Evolutionary conservation across 2,888 invertebrate genomes (phyloP), one percentile per base, ranked within the genome.

Genomic region (Melieria crassipennis): DNA sequence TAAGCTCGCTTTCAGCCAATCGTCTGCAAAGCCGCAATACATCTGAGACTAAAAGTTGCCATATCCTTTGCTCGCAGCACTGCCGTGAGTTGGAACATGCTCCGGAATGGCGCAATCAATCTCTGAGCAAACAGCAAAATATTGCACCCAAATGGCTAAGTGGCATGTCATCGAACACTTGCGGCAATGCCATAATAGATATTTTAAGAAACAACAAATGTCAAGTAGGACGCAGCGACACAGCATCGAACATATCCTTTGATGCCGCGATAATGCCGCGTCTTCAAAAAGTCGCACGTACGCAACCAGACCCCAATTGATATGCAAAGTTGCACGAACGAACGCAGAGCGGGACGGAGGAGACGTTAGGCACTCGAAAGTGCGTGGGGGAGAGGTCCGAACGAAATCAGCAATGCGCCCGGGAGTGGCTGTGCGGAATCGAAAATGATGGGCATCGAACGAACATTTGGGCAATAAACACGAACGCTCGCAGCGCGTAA

Each of bases 241-340:
- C 13, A 55, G 43, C 6, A 45, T 65, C 56, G 71, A 75, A 75
- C 75, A 77, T 77, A 83, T 83, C 83, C 82, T 83, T 83, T 82
- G 79, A 80, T 79, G 75, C 75, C 75, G 67, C 78, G 79, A 78
- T 84, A 84, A 84, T 83, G 78, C 83, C 75, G 73, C 67, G 77
- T 78, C 79, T 79, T 80, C 79, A 75, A 78, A 72, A 80, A 82
- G 83, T 82, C 81, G 82, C 83, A 84, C 84, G 84, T 82, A 79
- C 81, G 74, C 69, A 71, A 73, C 71, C 70, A 71, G 7, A 73
- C 64, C 71, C 77, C 71, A 76, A 79, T 79, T 79, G 76, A 81
- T 79, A 78, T 79, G 81, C 79, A 79, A 78, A 79, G 73, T 73
- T 56, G 65, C 56, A 69, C 47, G 45, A 11, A 43, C 60, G 72